Conservation (phyloP, 2,797 vertebrate genomes). For the Aulostomus chinensis region DNA sequence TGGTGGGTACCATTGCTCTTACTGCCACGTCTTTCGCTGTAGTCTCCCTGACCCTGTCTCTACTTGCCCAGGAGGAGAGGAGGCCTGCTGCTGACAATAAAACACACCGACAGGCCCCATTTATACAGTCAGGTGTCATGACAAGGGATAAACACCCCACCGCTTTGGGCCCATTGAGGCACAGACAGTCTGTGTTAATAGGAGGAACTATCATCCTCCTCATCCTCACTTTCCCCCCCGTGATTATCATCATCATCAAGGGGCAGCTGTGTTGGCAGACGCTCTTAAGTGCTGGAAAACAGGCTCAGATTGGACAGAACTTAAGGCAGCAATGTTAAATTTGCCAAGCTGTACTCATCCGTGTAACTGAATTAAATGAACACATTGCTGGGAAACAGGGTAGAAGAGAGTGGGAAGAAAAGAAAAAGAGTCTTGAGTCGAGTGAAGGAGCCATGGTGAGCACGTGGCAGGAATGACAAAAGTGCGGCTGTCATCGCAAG, state of each 20-base stretch:
- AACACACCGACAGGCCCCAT: slow-evolving; percentile 74
- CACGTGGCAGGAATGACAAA: slow-evolving; percentile 67
- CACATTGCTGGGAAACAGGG: too few relatives aligned
- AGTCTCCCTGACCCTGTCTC: slow-evolving; percentile 65
- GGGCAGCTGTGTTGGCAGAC: slow-evolving; percentile 45
- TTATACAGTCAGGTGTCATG: slow-evolving; percentile 80
- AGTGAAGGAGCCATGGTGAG: slow-evolving; percentile 38
- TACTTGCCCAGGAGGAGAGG: slow-evolving; percentile 65
- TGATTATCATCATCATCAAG: slow-evolving; percentile 49
- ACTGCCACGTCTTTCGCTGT: slow-evolving; percentile 66
- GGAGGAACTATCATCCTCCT: slow-evolving; percentile 52
- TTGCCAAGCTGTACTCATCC: slow-evolving; percentile 51
- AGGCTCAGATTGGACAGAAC: slow-evolving; percentile 61
- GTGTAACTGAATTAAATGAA: slow-evolving; percentile 69
- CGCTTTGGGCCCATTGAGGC: slow-evolving; percentile 46
- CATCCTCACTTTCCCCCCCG: slow-evolving; percentile 51
- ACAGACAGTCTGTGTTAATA: slow-evolving; percentile 48
- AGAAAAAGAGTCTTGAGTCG: slow-evolving; percentile 40
- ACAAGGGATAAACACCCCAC: slow-evolving; percentile 70
- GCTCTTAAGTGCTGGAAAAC: slow-evolving; percentile 53
- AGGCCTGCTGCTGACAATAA: slow-evolving; percentile 68
- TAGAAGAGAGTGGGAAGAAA: too few relatives aligned
- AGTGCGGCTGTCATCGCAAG: slow-evolving; percentile 56
- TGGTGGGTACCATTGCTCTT: slow-evolving; percentile 71
- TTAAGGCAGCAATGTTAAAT: slow-evolving; percentile 65